Evolutionary conservation across 2,113 vertebrate genomes (phyloP).

Genomic region (Oreocharis arfaki): DNA sequence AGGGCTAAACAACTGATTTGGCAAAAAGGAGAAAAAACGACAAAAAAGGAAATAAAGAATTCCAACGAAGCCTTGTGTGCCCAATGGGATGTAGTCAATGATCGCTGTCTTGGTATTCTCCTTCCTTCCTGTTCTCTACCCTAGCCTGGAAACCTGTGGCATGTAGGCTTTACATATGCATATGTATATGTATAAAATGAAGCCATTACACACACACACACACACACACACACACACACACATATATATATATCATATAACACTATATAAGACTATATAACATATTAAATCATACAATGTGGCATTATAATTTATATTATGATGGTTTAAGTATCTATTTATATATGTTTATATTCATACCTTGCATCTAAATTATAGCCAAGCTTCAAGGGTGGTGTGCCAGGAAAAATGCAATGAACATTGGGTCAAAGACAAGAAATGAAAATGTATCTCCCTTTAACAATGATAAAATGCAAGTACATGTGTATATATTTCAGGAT

Average conservation of each 20-base stretch:
- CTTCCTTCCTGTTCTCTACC: background rate
- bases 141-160: background rate
- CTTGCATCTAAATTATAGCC: background rate
- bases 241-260: background rate
- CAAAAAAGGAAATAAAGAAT: background rate
- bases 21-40: background rate
- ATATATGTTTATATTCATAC: background rate
- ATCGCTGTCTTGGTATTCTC: background rate
- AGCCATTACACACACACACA: background rate
- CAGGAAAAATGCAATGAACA: background rate
- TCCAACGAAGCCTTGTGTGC: fast-evolving
- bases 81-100: background rate
- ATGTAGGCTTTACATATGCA: background rate
- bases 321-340: background rate
- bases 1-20: background rate
- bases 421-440: background rate
- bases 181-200: background rate
- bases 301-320: background rate
- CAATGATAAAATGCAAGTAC: background rate
- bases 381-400: background rate
- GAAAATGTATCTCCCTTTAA: background rate
- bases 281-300: background rate
- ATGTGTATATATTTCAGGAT: background rate
- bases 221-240: background rate
- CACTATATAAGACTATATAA: background rate